phyloP scores from a whole-genome alignment of 2,888 invertebrate genomes.

The Chaetogeoica ovagalla region DNA sequence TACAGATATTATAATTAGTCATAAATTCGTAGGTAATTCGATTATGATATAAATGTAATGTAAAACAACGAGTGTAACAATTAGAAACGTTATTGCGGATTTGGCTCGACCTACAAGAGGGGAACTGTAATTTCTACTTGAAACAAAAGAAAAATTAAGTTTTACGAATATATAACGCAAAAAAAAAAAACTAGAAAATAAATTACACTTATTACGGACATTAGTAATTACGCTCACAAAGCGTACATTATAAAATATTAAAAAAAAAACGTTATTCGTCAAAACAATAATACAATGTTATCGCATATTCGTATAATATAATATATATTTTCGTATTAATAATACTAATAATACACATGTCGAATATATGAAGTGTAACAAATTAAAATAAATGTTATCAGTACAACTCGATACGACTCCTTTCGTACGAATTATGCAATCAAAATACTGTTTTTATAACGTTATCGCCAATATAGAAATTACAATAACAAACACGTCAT shows the following conservation, averaged over 20 bases:
- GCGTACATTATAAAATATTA: background rate
- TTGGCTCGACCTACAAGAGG: no score
- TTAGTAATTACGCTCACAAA: background rate
- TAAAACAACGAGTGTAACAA: no score
- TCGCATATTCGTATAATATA: background rate
- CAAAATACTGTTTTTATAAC: background rate
- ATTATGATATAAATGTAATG: no score
- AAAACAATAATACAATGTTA: slow-evolving; percentile 4
- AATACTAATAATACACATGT: background rate
- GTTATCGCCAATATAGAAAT: background rate
- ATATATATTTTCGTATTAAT: background rate
- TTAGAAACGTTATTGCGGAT: no score
- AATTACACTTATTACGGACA: background rate
- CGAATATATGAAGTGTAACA: background rate
- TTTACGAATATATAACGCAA: background rate
- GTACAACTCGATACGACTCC: background rate
- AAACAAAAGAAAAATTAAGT: background rate
- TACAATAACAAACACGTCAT: no score
- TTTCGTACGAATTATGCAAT: background rate
- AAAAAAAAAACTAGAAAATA: no score
- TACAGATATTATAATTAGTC: no score
- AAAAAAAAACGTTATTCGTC: background rate
- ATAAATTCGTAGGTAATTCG: no score
- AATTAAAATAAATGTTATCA: slow-evolving; percentile 15
- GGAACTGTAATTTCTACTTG: no score